These are phyloP conservation scores for Apaloderma vittatum DNA, from an alignment of 2,113 vertebrate genomes.

Conservation along the genomic window DNA sequence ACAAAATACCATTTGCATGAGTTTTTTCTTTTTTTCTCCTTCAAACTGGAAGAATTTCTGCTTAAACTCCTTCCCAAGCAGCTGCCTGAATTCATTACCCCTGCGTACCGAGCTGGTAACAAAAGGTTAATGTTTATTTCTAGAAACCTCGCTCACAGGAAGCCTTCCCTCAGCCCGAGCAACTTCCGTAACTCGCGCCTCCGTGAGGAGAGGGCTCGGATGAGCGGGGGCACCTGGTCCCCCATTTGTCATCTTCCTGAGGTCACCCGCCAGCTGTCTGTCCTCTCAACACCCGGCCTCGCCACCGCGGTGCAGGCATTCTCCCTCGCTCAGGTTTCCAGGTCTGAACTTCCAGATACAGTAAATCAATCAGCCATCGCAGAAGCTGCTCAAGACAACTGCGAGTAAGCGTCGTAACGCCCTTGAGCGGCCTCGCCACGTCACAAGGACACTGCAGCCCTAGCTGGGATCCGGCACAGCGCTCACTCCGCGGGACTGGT, in stretches of 20 bases:
- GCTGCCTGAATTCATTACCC: neutral
- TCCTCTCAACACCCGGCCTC: slow-evolving; percentile 83
- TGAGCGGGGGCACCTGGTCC: slow-evolving; percentile 82
- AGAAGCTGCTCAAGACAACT: slow-evolving; percentile 23
- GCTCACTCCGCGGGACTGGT: neutral
- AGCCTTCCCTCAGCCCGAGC: slow-evolving; percentile 79
- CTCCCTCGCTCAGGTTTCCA: slow-evolving; percentile 79
- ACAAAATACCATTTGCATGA: neutral
- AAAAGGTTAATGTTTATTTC: slow-evolving; percentile 69
- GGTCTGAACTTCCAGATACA: slow-evolving; percentile 67
- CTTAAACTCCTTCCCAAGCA: neutral
- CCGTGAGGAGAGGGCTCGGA: slow-evolving; percentile 55
- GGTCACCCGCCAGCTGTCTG: slow-evolving; percentile 88
- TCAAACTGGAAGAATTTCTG: neutral
- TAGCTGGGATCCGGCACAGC: slow-evolving; percentile 12
- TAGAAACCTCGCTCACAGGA: slow-evolving; percentile 71
- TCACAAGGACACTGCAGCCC: slow-evolving; percentile 53
- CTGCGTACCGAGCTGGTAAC: neutral
- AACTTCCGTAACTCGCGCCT: slow-evolving; percentile 67
- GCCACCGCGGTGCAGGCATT: slow-evolving; percentile 75
- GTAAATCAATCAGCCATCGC: slow-evolving; percentile 69
- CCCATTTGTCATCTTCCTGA: slow-evolving; percentile 87
- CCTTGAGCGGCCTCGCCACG: neutral
- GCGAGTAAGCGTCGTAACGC: slow-evolving; percentile 48
- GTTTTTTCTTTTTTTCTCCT: neutral